These are phyloP conservation scores for Gasteruption jaculator DNA, from an alignment of 2,888 invertebrate species.

Conservation along the genomic window DNA sequence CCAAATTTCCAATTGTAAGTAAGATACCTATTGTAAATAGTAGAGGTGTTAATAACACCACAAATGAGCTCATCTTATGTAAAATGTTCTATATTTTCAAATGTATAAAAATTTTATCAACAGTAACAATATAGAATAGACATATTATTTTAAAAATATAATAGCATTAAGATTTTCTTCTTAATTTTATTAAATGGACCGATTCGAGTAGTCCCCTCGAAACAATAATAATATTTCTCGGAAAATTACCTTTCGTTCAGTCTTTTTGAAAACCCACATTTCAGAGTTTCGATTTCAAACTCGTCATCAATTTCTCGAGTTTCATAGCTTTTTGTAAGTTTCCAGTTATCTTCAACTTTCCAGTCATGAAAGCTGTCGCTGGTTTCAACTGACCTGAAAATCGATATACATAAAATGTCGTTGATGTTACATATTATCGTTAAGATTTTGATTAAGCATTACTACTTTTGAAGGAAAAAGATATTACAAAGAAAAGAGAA, in stretches of 20 bases:
- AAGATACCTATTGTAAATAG: neutral
- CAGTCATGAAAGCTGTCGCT: constrained; percentile 91
- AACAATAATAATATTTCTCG: neutral
- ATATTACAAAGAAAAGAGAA: no score
- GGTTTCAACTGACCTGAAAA: constrained; percentile 78
- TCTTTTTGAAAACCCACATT: no score
- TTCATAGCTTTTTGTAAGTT: constrained; percentile 93
- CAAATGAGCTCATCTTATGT: neutral
- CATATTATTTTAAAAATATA: constrained; percentile 1
- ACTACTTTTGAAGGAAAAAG: no score
- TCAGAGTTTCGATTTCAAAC: constrained; percentile 67
- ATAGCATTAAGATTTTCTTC: neutral
- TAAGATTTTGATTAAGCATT: no score
- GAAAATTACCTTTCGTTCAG: no score
- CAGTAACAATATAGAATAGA: neutral
- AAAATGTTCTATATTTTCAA: constrained; percentile 3
- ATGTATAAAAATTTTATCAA: neutral
- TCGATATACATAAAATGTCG: no score
- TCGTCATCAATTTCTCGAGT: constrained; percentile 82
- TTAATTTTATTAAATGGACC: neutral
- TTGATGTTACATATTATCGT: no score
- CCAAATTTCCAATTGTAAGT: no score
- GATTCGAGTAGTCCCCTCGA: neutral
- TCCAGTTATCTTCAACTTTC: constrained; percentile 89
- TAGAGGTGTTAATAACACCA: neutral